Evolutionary conservation across 2,797 vertebrate species (phyloP).

Genomic region (Cephalopachus bancanus): DNA sequence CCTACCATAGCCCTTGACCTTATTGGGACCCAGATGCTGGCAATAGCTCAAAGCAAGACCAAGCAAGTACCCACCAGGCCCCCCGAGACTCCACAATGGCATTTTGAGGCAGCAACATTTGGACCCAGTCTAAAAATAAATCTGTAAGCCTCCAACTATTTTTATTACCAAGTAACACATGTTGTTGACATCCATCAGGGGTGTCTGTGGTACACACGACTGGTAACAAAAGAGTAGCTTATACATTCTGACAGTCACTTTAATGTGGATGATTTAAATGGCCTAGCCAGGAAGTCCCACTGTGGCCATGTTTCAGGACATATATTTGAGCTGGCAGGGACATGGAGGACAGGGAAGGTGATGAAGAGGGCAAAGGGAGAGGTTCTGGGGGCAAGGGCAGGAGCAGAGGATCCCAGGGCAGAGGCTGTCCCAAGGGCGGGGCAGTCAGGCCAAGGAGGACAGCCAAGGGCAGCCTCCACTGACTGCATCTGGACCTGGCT

Average conservation of each 20-base stretch:
- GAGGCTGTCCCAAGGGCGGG: too few relatives aligned
- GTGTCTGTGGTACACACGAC: not conserved
- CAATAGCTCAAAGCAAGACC: not conserved
- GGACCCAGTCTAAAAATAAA: slow-evolving; percentile 55
- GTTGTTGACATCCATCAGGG: not conserved
- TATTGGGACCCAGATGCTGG: not conserved
- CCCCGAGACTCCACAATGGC: not conserved
- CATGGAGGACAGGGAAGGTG: fast-evolving
- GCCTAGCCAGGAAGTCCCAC: not conserved
- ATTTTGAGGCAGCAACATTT: not conserved
- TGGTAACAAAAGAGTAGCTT: slow-evolving; percentile 1
- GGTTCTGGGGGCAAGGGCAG: too few relatives aligned
- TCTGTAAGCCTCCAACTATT: slow-evolving; percentile 24
- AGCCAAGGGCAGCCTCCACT: not conserved
- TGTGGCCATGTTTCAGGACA: not conserved
- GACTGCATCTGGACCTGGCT: not conserved
- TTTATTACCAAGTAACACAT: slow-evolving; percentile 37
- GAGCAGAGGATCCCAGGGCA: fast-evolving
- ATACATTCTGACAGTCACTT: not conserved
- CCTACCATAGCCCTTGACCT: not conserved
- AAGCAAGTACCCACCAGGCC: not conserved
- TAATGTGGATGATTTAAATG: not conserved
- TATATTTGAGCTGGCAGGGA: not conserved
- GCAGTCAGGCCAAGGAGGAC: not conserved
- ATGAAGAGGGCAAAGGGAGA: not conserved